Percentiles rank a stretch among this genome's conserved stretches.
Evolutionary conservation across 2,888 invertebrate species (phyloP).

Genomic region (Pantelozetes paolii): DNA sequence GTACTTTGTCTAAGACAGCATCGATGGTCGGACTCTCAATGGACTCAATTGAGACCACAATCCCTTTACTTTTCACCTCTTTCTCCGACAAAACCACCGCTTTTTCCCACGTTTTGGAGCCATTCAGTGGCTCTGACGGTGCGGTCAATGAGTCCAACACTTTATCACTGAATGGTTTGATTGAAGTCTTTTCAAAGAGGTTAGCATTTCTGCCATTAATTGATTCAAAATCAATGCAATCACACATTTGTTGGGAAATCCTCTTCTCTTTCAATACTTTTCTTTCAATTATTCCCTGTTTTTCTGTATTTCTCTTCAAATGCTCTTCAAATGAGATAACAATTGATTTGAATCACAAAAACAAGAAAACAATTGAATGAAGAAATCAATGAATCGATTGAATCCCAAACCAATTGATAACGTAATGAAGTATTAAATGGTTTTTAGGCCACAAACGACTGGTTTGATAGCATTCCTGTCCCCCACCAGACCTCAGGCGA

Average conservation of each 20-base stretch:
- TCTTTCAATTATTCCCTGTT: not conserved
- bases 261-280: not conserved
- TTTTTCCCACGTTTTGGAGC: not conserved
- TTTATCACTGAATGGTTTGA: conserved; percentile 9
- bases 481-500: conserved; percentile 3
- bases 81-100: not conserved
- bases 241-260: conserved; percentile 23
- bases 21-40: conserved; percentile 56
- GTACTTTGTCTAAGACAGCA: conserved; percentile 68
- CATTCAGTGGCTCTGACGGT: not conserved
- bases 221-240: not conserved
- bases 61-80: conserved; percentile 10
- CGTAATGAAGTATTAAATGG: conserved; percentile 23
- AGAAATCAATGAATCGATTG: not conserved
- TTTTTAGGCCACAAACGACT: conserved; percentile 29
- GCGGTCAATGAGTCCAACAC: not conserved
- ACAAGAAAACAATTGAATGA: not conserved
- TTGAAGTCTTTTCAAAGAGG: conserved; percentile 1
- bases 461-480: conserved; percentile 24
- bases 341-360: not conserved
- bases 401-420: not conserved
- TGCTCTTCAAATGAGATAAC: no score
- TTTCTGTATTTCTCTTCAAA: no score
- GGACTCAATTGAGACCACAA: conserved; percentile 18
- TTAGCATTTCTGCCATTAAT: conserved; percentile 26